phyloP scores from a whole-genome alignment of 2,113 vertebrate genomes.

The Aspidoscelis tigris region DNA sequence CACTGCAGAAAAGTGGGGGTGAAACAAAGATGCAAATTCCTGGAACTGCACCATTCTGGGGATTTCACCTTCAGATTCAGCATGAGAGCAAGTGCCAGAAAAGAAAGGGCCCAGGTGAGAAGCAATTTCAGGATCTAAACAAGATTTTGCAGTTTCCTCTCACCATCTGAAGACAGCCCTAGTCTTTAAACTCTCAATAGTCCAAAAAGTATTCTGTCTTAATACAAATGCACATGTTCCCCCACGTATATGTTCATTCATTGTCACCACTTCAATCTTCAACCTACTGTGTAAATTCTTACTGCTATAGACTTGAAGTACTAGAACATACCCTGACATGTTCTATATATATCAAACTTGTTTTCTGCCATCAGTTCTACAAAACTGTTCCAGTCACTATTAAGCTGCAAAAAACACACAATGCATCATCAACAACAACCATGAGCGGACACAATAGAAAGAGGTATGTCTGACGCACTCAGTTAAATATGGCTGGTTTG shows the following conservation, averaged over 20 bases:
- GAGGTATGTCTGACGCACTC: neutral
- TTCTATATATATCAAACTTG: neutral
- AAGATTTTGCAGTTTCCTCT: too few relatives aligned
- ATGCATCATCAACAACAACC: neutral
- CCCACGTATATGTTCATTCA: neutral
- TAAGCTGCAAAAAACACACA: neutral
- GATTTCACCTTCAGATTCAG: too few relatives aligned
- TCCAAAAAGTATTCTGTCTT: neutral
- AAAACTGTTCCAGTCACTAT: neutral
- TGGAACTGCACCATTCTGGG: too few relatives aligned
- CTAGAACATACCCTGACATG: neutral
- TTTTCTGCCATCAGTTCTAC: neutral
- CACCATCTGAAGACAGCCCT: too few relatives aligned
- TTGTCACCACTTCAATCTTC: neutral
- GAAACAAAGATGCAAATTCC: too few relatives aligned
- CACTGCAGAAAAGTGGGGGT: too few relatives aligned
- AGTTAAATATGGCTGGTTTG: neutral
- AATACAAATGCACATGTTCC: neutral
- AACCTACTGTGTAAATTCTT: too few relatives aligned
- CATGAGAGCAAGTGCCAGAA: neutral
- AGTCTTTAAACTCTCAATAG: too few relatives aligned
- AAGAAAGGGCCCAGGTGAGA: too few relatives aligned
- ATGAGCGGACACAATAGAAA: neutral
- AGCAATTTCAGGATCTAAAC: too few relatives aligned
- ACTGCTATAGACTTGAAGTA: neutral